Evolutionary conservation across 2,797 vertebrate species (phyloP).

Genomic region (Girardinus metallicus): DNA sequence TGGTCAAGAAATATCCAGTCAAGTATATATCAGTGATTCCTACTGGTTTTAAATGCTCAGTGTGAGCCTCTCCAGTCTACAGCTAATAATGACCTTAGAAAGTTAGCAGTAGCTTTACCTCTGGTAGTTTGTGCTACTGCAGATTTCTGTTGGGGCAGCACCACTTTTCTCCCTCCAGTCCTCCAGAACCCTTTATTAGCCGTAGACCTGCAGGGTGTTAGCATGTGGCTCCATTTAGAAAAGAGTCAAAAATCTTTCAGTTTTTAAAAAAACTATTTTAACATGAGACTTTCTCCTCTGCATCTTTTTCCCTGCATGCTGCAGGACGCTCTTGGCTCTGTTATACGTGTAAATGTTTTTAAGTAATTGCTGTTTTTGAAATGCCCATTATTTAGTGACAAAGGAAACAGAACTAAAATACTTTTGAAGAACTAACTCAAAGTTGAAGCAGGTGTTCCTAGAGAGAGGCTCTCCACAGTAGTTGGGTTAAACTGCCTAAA

Average conservation of each 20-base stretch:
- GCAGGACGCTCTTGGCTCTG: not conserved
- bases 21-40: no score
- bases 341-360: not conserved
- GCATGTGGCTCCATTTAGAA: not conserved
- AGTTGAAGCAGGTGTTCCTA: conserved; percentile 32
- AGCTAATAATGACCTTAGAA: not conserved
- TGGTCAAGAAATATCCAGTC: no score
- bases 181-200: not conserved
- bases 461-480: conserved; percentile 33
- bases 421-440: conserved; percentile 35
- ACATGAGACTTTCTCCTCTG: not conserved
- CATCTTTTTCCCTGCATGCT: not conserved
- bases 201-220: not conserved
- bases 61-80: not conserved
- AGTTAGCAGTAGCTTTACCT: not conserved
- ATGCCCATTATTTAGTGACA: not conserved
- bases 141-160: not conserved
- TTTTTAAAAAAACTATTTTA: not conserved
- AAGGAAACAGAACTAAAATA: conserved; percentile 3
- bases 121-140: not conserved
- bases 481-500: conserved; percentile 54
- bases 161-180: not conserved
- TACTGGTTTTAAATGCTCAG: not conserved
- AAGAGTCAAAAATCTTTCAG: not conserved
- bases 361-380: conserved; percentile 33